These are phyloP conservation scores for Meliscaeva auricollis DNA, from an alignment of 2,888 invertebrate genomes.

Conservation along the genomic window DNA sequence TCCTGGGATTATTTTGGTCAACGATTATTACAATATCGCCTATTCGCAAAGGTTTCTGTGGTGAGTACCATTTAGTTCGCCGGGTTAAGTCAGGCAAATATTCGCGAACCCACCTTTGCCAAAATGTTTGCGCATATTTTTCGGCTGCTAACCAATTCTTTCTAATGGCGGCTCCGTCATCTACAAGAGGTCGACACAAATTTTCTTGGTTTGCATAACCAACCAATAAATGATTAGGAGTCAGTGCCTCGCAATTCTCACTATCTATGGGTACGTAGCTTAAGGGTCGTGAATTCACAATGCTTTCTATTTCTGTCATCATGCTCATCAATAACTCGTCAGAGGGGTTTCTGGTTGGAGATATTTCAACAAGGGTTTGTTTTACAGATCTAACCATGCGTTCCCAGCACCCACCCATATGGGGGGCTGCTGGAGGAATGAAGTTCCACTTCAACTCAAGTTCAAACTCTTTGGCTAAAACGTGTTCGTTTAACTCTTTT, in stretches of 20 bases:
- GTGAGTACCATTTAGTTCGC: slow-evolving; percentile 65
- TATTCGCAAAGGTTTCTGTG: slow-evolving; percentile 15
- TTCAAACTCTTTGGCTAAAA: slow-evolving; percentile 41
- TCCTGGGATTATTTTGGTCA: neutral
- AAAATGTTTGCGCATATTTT: slow-evolving; percentile 46
- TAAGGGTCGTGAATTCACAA: slow-evolving; percentile 71
- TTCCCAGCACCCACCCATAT: slow-evolving; percentile 68
- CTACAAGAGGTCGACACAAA: neutral
- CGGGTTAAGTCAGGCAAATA: slow-evolving; percentile 73
- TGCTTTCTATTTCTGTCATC: slow-evolving; percentile 31
- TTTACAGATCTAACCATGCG: slow-evolving; percentile 48
- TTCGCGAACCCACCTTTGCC: slow-evolving; percentile 75
- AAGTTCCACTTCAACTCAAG: slow-evolving; percentile 14
- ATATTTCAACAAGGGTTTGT: slow-evolving; percentile 41
- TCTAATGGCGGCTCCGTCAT: neutral
- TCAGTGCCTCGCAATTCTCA: slow-evolving; percentile 60
- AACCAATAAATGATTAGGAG: slow-evolving; percentile 72
- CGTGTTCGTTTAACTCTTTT: neutral
- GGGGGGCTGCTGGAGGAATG: slow-evolving; percentile 61
- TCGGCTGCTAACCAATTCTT: slow-evolving; percentile 5
- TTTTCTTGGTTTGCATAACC: slow-evolving; percentile 7
- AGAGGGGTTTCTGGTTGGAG: slow-evolving; percentile 55
- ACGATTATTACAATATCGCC: slow-evolving; percentile 46
- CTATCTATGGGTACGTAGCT: slow-evolving; percentile 32
- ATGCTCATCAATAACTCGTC: slow-evolving; percentile 62